Conservation (phyloP, 2,888 invertebrate genomes). For the Macrophya annulata region DNA sequence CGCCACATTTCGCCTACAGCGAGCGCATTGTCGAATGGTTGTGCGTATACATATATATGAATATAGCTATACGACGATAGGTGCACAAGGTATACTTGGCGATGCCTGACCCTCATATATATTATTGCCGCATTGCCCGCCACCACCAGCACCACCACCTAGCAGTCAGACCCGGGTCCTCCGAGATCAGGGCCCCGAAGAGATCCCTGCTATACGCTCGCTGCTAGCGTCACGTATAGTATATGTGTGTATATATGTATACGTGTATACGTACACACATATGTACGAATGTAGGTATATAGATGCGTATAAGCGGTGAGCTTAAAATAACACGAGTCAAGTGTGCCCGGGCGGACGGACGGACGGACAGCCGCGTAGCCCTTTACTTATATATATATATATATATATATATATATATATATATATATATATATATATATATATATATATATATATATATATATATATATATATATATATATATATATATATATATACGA, state of each 20-base stretch:
- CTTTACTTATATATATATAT: slow-evolving; percentile 13
- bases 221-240: not conserved
- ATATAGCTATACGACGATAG: too few relatives aligned
- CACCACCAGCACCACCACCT: too few relatives aligned
- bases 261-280: not conserved
- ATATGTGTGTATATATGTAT: not conserved
- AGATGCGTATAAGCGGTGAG: slow-evolving; percentile 20
- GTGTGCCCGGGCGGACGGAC: slow-evolving; percentile 33
- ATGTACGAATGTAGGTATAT: not conserved
- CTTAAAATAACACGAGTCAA: slow-evolving; percentile 52
- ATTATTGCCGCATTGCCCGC: too few relatives aligned
- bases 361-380: slow-evolving; percentile 14
- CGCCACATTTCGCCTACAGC: too few relatives aligned
- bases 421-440: not conserved
- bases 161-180: too few relatives aligned
- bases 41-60: too few relatives aligned
- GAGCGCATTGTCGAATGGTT: too few relatives aligned
- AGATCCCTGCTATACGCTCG: not conserved
- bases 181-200: too few relatives aligned
- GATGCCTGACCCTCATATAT: too few relatives aligned
- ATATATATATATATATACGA: slow-evolving; percentile 11
- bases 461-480: slow-evolving; percentile 9
- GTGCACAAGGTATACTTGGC: too few relatives aligned
- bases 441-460: not conserved
- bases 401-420: not conserved